Evolutionary conservation across 2,113 vertebrate genomes (phyloP).

Genomic region (Mustelus asterias): DNA sequence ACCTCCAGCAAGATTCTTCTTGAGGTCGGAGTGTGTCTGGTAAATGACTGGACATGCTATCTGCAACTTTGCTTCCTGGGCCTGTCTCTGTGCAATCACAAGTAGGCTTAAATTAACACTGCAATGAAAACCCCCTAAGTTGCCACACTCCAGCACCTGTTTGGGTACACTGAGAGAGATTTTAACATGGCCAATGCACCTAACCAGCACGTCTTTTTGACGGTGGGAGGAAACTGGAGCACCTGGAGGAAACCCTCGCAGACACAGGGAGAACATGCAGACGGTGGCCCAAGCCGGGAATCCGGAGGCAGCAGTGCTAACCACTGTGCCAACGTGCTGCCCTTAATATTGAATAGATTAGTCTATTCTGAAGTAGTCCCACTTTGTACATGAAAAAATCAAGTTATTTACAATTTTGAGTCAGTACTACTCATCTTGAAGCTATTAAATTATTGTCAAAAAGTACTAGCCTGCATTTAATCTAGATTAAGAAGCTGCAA

Average conservation of each 20-base stretch:
- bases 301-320: too few relatives aligned
- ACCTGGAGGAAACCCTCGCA: too few relatives aligned
- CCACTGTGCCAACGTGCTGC: too few relatives aligned
- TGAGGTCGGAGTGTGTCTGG: background rate
- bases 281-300: too few relatives aligned
- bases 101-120: too few relatives aligned
- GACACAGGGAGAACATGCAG: too few relatives aligned
- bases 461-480: background rate
- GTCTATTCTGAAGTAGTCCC: background rate
- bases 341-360: background rate
- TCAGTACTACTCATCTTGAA: background rate
- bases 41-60: background rate
- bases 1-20: background rate
- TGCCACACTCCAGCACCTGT: too few relatives aligned
- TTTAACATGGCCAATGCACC: too few relatives aligned
- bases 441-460: slow-evolving; percentile 11
- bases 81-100: background rate
- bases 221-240: too few relatives aligned
- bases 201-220: too few relatives aligned
- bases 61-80: background rate
- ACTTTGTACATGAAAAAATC: background rate
- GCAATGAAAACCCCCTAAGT: too few relatives aligned
- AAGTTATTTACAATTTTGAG: background rate
- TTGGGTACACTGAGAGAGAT: too few relatives aligned
- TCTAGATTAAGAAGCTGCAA: background rate